Evolutionary conservation across 2,113 vertebrate genomes (phyloP), one percentile per base, ranked within the genome.

Genomic region (Sardina pilchardus): DNA sequence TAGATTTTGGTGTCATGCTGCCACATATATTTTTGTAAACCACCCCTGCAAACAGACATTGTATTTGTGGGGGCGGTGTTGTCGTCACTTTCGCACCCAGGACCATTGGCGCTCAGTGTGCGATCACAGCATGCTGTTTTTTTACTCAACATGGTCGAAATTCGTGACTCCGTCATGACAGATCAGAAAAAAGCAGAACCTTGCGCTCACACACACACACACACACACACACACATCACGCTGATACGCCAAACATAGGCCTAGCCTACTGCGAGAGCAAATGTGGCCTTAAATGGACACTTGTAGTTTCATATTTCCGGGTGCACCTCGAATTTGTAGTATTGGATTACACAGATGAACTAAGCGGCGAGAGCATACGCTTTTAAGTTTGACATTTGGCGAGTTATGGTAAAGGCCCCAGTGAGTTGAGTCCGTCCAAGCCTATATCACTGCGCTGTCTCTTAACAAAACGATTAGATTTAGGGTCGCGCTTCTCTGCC

Each of bases 401-500:
- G 26, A 71, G 63, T 71, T 71, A 30, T 71, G 30, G 26, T 34
- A 1, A 30, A 48, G 59, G 78, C 88, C 87, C 81, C 56, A 9
- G 48, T 67, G 44, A 85, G 87, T 82, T 63, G 45, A 71, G 42
- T 34, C 56, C 80, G 78, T 36, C 10, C 0, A 71, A 50, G 67
- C 82, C 53, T 87, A 88, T 71, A 85, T 87, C 44, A 78, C 83
- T 45, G 83, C 81, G 83, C 81, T 88, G 86, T 85, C 82, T 82
- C 53, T 81, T 50, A 44, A 78, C 81, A 19, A 7, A 43, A 86
- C 78, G 87, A 90, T 90, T 89, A 88, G 84, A 88, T 83, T 84
- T 83, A 85, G 84, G 75, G 81, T 85, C 53, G 63, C 84, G 82
- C 56, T 80, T 39, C n/a, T 30, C n/a, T 34, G 71, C 42, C 82